Conservation (phyloP, 1,140 invertebrate genomes). For the Acromyrmex heyeri region DNA sequence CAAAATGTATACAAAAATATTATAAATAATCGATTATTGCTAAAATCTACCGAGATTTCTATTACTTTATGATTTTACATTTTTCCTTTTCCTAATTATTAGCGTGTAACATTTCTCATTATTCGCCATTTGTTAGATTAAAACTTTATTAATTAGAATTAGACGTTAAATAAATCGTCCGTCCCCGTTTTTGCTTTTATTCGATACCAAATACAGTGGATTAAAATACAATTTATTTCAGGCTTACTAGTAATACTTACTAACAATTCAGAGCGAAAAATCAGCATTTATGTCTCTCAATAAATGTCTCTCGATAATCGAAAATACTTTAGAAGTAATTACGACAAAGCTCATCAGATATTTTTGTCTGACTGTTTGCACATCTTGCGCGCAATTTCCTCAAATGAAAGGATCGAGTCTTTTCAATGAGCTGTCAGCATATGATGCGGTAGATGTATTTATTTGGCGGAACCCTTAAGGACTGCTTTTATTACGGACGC, state of each 20-base stretch:
- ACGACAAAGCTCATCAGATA: constrained; percentile 39
- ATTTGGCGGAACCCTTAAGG: constrained; percentile 72
- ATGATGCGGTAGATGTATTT: constrained; percentile 75
- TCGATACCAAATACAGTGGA: background rate
- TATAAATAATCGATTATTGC: background rate
- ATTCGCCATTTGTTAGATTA: background rate
- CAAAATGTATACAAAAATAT: background rate
- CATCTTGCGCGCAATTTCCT: constrained; percentile 13
- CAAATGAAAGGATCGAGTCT: background rate
- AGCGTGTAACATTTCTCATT: background rate
- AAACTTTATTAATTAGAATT: constrained; percentile 21
- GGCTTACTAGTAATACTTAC: background rate
- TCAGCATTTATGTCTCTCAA: background rate
- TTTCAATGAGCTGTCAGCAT: constrained; percentile 48
- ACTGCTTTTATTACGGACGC: constrained; percentile 75
- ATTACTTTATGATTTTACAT: background rate
- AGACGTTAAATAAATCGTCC: background rate
- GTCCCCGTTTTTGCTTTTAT: background rate
- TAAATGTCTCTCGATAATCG: background rate
- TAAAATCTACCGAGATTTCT: constrained; percentile 14
- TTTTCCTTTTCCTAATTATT: background rate
- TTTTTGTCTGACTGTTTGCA: constrained; percentile 16
- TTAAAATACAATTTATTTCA: background rate
- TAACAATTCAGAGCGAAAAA: background rate
- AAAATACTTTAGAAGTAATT: constrained; percentile 27